Evolutionary conservation across 2,113 vertebrate genomes (phyloP), one percentile per base, ranked within the genome.

Genomic region (Bufo bufo): DNA sequence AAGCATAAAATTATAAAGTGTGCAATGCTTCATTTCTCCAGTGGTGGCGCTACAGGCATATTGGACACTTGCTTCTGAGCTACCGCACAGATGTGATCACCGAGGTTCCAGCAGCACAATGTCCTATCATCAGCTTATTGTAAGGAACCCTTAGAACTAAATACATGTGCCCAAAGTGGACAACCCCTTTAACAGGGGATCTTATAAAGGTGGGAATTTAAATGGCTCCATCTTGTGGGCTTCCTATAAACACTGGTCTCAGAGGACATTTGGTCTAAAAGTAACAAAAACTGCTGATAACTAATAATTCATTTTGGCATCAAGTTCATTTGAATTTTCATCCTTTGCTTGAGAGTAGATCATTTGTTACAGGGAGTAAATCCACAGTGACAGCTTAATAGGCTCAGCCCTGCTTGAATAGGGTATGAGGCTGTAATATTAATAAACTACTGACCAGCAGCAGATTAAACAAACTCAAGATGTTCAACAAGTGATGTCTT

Each of bases 341-440:
- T 91, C 89, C 85, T 89, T 87, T 91, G 92, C 63, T 91, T 91
- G 90, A 87, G 50, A 89, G 77, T 84, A 93, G 92, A 92, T 94
- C 75, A 92, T 91, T 91, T 90, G 89, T 65, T 82, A 87, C 77
- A 85, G 23, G 82, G 74, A 86, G 59, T 96, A 96, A 97, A 97
- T 96, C 92, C 91, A 91, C 87, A 92, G 89, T 94, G 95, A 96
- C 95, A 95, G 92, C 95, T 96, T 96, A 95, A 96, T 96, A 93
- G 92, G 91, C 91, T 93, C 90, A 95, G 92, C 94, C 92, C 93
- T 94, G 92, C 92, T 93, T 91, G 92, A 92, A 92, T 93, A 93
- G 49, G 0, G 91, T 94, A 94, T 93, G 92, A 94, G 90, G 90
- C 93, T 90, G 90, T 94, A 94, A 95, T 96, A 95, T 96, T 94